Conservation (phyloP, 2,888 invertebrate genomes). For the Acleris sparsana region DNA sequence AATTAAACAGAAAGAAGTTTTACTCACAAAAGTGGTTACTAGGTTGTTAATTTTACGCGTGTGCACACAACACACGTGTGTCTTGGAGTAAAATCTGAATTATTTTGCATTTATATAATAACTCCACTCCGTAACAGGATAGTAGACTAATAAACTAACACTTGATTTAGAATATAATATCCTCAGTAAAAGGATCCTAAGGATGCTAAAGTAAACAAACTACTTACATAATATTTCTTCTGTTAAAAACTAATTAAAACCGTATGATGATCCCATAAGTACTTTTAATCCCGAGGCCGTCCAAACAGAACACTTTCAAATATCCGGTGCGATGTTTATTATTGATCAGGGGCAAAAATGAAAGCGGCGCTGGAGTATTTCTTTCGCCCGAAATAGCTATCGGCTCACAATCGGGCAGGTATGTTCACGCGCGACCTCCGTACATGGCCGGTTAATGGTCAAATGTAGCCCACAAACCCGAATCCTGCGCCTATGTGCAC, state of each 20-base stretch:
- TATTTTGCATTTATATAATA: conserved; percentile 30
- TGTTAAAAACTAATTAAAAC: conserved; percentile 42
- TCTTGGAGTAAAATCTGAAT: conserved; percentile 8
- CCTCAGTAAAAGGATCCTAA: no score
- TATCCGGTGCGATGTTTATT: conserved; percentile 71
- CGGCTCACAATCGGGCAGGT: conserved; percentile 65
- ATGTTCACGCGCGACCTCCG: conserved; percentile 55
- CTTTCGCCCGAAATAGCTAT: conserved; percentile 76
- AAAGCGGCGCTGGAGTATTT: conserved; percentile 72
- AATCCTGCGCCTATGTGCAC: conserved; percentile 56
- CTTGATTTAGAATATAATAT: not conserved
- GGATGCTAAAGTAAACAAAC: no score
- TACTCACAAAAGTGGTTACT: conserved; percentile 14
- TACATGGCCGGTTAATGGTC: conserved; percentile 44
- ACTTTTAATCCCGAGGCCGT: conserved; percentile 65
- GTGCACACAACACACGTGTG: not conserved
- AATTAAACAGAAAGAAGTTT: not conserved
- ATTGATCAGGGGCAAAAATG: conserved; percentile 68
- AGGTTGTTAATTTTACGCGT: conserved; percentile 11
- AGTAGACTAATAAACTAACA: not conserved
- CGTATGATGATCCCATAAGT: conserved; percentile 50
- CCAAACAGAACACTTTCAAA: conserved; percentile 65
- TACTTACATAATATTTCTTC: not conserved
- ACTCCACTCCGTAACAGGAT: not conserved
- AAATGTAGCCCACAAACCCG: conserved; percentile 61